Evolutionary conservation across 2,888 invertebrate genomes (phyloP), one percentile per base, ranked within the genome.

Genomic region (Aleiodes leptofemur): DNA sequence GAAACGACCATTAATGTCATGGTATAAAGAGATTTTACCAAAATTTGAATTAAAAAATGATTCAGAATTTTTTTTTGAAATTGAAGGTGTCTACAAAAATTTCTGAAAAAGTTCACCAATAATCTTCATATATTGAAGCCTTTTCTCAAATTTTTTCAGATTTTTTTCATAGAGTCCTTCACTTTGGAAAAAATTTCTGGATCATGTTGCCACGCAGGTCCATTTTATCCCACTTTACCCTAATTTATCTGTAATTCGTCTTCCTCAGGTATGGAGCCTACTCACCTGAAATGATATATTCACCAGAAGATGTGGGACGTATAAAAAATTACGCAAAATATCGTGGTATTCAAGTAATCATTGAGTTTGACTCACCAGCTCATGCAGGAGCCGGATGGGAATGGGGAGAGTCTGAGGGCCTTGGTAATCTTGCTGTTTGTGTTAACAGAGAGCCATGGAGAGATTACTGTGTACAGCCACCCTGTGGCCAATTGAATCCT

Each of bases 361-460:
- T 97, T 11, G 98, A 98, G 91, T 93, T 97, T 51, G 97, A 97
- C 88, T 94, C 96, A 6, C 98, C 98, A 0, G 94, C 96, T 3
- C 96, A 97, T 87, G 94, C 95, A 0, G 95, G 95, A 31, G 84
- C 83, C 79, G 96, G 96, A 0, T 96, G 96, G 96, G 95, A 96
- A 86, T 95, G 96, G 95, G 96, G 96, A 0, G 87, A 87, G 4
- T 84, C 88, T 13, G 90, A 90, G 1, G 92, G 92, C 0, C 86
- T 93, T 64, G 94, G 94, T 29, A 91, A 94, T 76, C 90, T 95
- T 76, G 93, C 93, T 0, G 93, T 94, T 8, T 95, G 95, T 83
- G 89, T 94, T 0, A 93, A 94, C 83, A 89, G 91, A 79, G 91
- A 92, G 74, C 94, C 94, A 0, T 96, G 96, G 96, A 91, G 94